Base-by-base conservation (phyloP, 2,113 vertebrate genomes). In the Trematomus loennbergii region DNA sequence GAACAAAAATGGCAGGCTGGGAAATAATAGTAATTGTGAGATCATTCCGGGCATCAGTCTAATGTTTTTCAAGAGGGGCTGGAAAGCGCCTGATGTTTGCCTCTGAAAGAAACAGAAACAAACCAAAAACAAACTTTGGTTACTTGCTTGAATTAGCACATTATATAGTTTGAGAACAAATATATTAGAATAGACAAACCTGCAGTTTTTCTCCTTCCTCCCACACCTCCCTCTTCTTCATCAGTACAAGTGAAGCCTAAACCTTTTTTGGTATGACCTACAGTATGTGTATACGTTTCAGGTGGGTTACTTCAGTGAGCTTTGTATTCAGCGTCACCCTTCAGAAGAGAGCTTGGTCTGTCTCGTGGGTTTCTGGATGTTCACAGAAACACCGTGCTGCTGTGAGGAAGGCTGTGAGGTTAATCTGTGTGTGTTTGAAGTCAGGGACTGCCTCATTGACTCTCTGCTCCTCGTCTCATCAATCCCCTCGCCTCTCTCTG, bases 361-460 rank as follows among this genome's bases (percentile, higher is more conserved):
- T 71, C 78, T 87, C 84, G 85, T 81, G 62, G 80, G 50, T 72
- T 86, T 89, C 76, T 86, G 80, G 76, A 55, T 88, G 82, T 73
- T 86, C 69, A 22, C 62, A 81, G 91, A 81, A 85, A 76, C 75
- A 82, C 20, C 15, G 29, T 68, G 57, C 70, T n/a, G 66, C 82
- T 84, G 65, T 66, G 78, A 74, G 66, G 75, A 65, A 46, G 52
- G 72, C 62, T 50, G 72, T 33, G 71, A 84, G 82, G 89, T 92
- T 90, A 91, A 93, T 87, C 88, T 89, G 48, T 50, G 12, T 40
- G 75, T 55, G 68, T 87, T 92, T 93, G 87, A 94, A 94, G 89
- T 92, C 77, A 61, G 86, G 72, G 53, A 87, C 83, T 61, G 76
- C 83, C 62, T 91, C 79, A 89, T 81, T 91, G 85, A 93, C 79